phyloP scores from a whole-genome alignment of 2,888 invertebrate species.

The Dendrolimus houi region DNA sequence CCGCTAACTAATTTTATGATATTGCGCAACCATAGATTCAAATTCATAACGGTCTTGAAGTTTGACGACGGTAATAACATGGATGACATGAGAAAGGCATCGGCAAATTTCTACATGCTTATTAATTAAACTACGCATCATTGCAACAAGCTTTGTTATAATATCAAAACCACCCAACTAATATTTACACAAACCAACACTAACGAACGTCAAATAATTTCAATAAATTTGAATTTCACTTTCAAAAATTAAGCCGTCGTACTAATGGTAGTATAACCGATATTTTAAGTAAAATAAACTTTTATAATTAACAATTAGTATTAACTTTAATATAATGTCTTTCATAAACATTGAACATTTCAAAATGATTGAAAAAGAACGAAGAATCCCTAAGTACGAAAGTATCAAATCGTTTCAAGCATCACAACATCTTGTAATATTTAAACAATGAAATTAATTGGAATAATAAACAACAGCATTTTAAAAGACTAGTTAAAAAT shows the following conservation, averaged over 20 bases:
- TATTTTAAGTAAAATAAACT: neutral
- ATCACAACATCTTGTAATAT: too few species aligned
- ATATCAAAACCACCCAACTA: slow-evolving; percentile 24
- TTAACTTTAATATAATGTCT: neutral
- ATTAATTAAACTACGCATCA: neutral
- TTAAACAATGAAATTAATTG: neutral
- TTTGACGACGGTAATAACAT: neutral
- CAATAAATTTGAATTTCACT: neutral
- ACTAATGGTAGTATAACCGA: too few species aligned
- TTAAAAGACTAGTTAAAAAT: neutral
- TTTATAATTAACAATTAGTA: neutral
- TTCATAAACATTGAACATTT: neutral
- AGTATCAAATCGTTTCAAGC: too few species aligned
- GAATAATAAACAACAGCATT: neutral
- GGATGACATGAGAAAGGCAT: neutral
- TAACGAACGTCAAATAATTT: slow-evolving; percentile 2
- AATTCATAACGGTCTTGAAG: too few species aligned
- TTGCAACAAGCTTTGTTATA: slow-evolving; percentile 7
- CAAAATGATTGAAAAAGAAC: neutral
- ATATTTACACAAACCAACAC: slow-evolving; percentile 19
- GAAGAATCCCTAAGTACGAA: too few species aligned
- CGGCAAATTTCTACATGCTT: neutral
- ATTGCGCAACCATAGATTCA: too few species aligned
- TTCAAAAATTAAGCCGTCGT: too few species aligned
- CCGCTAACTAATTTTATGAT: too few species aligned